Percentiles rank a stretch among this genome's conserved stretches.
Conservation (phyloP, 2,797 vertebrate species). For the Falco naumanni region DNA sequence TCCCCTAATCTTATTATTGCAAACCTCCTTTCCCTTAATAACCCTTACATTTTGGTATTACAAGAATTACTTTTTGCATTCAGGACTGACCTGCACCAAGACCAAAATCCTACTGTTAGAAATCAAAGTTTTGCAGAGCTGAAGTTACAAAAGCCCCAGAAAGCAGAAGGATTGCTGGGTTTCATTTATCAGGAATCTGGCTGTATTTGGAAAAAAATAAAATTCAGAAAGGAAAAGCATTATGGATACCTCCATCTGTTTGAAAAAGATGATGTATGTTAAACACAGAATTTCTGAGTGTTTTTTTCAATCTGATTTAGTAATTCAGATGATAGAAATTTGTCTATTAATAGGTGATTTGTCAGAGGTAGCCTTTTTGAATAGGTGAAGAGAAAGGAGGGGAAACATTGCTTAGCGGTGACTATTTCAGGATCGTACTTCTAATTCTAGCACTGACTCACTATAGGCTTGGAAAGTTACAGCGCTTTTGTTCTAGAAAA, state of each 20-base stretch:
- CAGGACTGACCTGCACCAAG: not conserved
- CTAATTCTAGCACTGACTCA: conserved; percentile 34
- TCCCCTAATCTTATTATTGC: not conserved
- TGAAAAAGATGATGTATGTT: not conserved
- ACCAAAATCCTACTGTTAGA: not conserved
- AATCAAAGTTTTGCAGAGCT: not conserved
- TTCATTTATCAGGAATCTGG: not conserved
- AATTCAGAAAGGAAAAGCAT: not conserved
- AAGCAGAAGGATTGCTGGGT: not conserved
- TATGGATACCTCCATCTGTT: not conserved
- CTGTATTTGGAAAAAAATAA: not conserved
- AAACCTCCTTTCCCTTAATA: not conserved
- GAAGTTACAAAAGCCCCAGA: not conserved
- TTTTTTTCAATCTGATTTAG: not conserved
- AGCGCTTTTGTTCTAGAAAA: conserved; percentile 49
- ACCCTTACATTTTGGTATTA: not conserved
- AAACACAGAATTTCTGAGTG: not conserved
- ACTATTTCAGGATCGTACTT: not conserved
- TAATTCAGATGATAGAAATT: not conserved
- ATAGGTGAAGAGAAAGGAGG: conserved; percentile 17
- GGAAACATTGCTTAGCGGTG: not conserved
- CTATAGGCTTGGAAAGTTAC: conserved; percentile 34
- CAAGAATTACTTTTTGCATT: not conserved
- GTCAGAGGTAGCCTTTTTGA: not conserved
- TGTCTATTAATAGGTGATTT: not conserved